These are phyloP conservation scores for Oncorhynchus kisutch DNA, from an alignment of 2,113 vertebrate genomes.

Conservation along the genomic window DNA sequence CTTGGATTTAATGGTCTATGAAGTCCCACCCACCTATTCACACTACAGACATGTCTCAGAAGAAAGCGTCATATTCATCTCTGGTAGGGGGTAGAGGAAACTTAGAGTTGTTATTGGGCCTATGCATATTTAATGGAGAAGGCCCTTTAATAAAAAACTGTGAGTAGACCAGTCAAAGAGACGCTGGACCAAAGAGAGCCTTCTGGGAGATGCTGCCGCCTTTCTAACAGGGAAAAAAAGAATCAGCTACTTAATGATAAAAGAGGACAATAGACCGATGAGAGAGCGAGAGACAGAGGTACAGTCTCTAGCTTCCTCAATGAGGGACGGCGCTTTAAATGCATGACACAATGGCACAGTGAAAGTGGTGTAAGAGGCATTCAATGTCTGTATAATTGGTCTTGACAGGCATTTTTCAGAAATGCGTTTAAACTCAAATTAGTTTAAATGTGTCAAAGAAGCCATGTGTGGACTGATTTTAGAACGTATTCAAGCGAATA, in stretches of 20 bases:
- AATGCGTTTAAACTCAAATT: background rate
- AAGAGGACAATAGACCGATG: conserved; percentile 30
- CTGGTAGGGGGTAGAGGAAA: conserved; percentile 21
- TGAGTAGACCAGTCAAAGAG: conserved; percentile 48
- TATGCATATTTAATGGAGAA: conserved; percentile 55
- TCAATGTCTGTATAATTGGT: background rate
- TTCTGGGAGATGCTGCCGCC: conserved; percentile 41
- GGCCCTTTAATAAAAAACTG: conserved; percentile 53
- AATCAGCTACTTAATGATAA: conserved; percentile 45
- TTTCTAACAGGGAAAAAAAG: conserved; percentile 35
- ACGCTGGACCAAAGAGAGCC: conserved; percentile 40
- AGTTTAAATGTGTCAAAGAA: background rate
- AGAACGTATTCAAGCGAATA: background rate
- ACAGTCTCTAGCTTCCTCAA: background rate
- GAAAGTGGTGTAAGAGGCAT: too few species aligned
- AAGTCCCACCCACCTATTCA: background rate
- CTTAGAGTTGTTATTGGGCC: conserved; percentile 14
- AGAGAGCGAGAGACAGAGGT: conserved; percentile 7
- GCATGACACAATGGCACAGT: too few species aligned
- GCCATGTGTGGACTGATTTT: background rate
- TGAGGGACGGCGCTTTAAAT: too few species aligned
- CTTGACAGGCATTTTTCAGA: background rate
- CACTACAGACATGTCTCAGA: conserved; percentile 9
- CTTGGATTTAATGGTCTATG: background rate
- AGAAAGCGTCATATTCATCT: conserved; percentile 23